Base-by-base conservation (phyloP, 2,888 invertebrate species). In the Acrobasis consociella region DNA sequence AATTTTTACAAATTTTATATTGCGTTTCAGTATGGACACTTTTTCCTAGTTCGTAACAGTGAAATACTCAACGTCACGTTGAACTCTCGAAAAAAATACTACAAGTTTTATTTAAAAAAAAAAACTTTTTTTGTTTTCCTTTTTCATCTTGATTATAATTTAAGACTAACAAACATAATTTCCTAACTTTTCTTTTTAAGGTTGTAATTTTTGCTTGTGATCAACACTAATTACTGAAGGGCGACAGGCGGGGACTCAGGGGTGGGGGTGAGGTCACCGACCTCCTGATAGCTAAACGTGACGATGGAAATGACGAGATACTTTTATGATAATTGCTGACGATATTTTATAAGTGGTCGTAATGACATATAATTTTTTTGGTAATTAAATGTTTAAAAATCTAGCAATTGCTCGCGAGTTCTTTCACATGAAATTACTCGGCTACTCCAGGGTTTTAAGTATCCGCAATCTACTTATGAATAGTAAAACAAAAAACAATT, bases 181-280 rank as follows among this genome's bases (percentile, higher is more conserved):
- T 22, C 31, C 61, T 69, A 79, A 81, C 73, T 82, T 82, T 46
- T 73, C 71, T 86, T 83, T 80, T 80, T 81, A 82, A 75, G 71
- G 72, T 75, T 80, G 75, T 75, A 75, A 83, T 74, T 83, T 86
- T 74, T 75, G 73, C 73, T 77, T 80, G 70, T 83, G 83, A 88
- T 87, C 83, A 87, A 88, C 88, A 85, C 87, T 89, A 89, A 90
- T 90, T 90, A 89, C 83, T 75, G 73, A 67, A 71, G 74, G 80
- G 76, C 74, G 75, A 68, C 69, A 72, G 82, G 77, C 74, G 78
- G 81, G 77, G 83, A 77, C 79, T 81, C 74, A 69, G 74, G 77
- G 76, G 77, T 73, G 76, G 72, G 72, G 68, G 66, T 78, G 81
- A 80, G 89, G 83, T 89, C 89, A 85, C 76, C 81, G 79, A 85